Conservation (phyloP, 2,888 invertebrate genomes). For the Hypomecis atomaria region DNA sequence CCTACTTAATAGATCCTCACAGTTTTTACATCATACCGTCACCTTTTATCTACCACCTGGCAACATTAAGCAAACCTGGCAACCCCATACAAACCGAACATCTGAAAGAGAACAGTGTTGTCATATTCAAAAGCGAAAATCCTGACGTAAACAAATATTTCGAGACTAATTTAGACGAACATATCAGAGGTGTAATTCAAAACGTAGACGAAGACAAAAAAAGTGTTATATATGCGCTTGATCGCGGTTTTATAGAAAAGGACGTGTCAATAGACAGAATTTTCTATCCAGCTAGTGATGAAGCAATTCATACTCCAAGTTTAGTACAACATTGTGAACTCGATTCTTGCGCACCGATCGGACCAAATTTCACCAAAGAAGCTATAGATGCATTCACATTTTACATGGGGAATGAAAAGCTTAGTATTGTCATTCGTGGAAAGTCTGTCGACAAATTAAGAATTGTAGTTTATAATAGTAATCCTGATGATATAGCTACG, state of each 20-base stretch:
- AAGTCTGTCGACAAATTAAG: constrained; percentile 11
- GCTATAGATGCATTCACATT: constrained; percentile 18
- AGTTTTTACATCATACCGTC: constrained; percentile 23
- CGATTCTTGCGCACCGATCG: constrained; percentile 8
- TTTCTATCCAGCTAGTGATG: not conserved
- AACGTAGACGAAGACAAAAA: constrained; percentile 6
- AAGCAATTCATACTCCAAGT: not conserved
- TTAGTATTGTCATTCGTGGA: constrained; percentile 5
- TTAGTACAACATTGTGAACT: constrained; percentile 17
- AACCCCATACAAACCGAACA: not conserved
- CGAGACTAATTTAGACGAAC: constrained; percentile 9
- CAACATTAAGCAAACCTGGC: constrained; percentile 12
- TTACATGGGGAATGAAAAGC: constrained; percentile 24
- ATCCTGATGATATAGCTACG: constrained; percentile 20
- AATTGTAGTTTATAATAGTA: constrained; percentile 17
- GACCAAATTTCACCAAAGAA: constrained; percentile 2
- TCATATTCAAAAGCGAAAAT: constrained; percentile 16
- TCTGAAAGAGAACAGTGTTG: constrained; percentile 5
- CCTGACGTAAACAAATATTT: constrained; percentile 10
- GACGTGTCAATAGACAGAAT: constrained; percentile 12
- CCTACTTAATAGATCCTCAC: constrained; percentile 17
- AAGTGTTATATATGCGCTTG: constrained; percentile 15
- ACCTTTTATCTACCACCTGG: not conserved
- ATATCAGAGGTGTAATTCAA: constrained; percentile 21
- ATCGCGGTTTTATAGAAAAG: constrained; percentile 20